Base-by-base conservation (phyloP, 1,140 invertebrate genomes). In the Solen grandis region DNA sequence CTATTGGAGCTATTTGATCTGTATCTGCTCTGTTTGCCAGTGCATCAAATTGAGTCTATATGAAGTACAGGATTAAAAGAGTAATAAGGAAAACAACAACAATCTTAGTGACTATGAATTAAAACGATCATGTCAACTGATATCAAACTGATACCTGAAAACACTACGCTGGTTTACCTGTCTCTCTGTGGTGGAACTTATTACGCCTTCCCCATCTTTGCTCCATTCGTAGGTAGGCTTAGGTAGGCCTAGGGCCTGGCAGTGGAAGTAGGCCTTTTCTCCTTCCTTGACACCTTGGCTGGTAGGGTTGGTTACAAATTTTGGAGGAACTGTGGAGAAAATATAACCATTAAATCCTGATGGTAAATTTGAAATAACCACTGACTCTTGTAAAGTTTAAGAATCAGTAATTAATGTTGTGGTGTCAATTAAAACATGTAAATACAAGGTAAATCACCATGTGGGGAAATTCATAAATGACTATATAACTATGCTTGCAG, bases 251-350 rank as follows among this genome's bases (percentile, higher is more conserved):
- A 2, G 29, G 14, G 75, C 63, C 19, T 69, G 63, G 31, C 75
- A 78, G 35, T 78, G 75, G 13, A 78, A 33, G 35, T 57, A 78
- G 3, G 66, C 75, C 31, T 13, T 5, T 10, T 35, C 27, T 33
- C 65, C 65, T 13, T 29, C 31, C 10, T 25, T 55, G 5, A 78
- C 52, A 2, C 75, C 65, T 66, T 78, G 75, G 41, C 75, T 78
- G 25, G 59, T 16, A 8, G 75, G 75, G 10, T 46, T 29, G 35
- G 38, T 16, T 2, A 38, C 50, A 35, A 78, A 41, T 27, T 35
- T 54, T 13, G 75, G 75, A 19, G 65, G 29, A 41, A 60, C 75
- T 78, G n/a, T n/a, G n/a, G n/a, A n/a, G n/a, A 31, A 0, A 69
- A 73, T 68, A n/a, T 2, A 29, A 5, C 10, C 13, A 46, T 46